Conservation (phyloP, 2,113 vertebrate species). For the Bothrops jararaca region DNA sequence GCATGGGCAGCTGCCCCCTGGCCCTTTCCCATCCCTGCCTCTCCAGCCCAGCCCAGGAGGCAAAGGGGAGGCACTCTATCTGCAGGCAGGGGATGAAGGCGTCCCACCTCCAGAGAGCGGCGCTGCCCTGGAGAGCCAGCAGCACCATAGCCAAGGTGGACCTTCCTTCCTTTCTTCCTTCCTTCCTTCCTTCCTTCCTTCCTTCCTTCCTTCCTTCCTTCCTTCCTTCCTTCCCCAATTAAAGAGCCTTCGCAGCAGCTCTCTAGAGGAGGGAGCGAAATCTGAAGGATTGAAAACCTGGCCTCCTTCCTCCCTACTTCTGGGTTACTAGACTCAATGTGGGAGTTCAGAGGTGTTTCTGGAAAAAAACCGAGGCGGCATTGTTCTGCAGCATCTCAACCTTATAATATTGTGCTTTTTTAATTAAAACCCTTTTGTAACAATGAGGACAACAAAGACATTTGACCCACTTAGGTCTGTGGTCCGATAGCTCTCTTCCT, state of each 20-base stretch:
- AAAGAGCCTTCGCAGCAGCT: too few relatives aligned
- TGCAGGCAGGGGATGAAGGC: not conserved
- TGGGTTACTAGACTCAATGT: not conserved
- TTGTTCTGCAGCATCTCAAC: not conserved
- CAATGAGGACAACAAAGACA: not conserved
- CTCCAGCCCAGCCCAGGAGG: not conserved
- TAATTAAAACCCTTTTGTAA: not conserved
- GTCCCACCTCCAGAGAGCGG: not conserved
- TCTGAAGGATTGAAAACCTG: conserved; percentile 23
- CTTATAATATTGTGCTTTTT: not conserved
- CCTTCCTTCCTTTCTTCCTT: not conserved
- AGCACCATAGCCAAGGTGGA: not conserved
- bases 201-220: not conserved
- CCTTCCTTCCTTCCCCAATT: too few relatives aligned
- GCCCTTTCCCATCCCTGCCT: not conserved
- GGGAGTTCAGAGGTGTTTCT: not conserved
- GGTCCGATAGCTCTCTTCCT: not conserved
- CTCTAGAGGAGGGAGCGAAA: not conserved
- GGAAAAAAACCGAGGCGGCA: not conserved
- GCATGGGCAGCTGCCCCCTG: not conserved
- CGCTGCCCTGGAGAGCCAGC: not conserved
- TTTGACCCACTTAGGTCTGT: not conserved
- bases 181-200: not conserved
- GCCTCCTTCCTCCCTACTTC: not conserved
- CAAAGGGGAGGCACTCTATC: not conserved